These are phyloP conservation scores for Thecocarcelia acutangulata DNA, from an alignment of 2,888 invertebrate species.

Conservation along the genomic window DNA sequence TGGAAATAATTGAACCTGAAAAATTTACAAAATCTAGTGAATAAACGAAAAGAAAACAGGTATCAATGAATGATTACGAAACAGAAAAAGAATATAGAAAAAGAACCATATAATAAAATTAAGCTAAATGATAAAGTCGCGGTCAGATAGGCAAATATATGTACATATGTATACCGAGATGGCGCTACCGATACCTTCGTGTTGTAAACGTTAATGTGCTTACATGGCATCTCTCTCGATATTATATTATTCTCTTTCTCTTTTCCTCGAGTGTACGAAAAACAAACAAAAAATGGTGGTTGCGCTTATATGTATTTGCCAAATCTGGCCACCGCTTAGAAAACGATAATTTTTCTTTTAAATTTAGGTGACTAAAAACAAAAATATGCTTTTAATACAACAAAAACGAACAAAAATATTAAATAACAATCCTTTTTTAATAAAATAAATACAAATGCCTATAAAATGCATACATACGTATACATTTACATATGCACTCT, in stretches of 20 bases:
- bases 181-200: too few relatives aligned
- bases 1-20: constrained; percentile 88
- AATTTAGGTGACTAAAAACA: constrained; percentile 19
- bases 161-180: too few relatives aligned
- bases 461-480: not conserved
- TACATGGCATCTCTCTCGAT: too few relatives aligned
- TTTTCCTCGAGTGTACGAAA: too few relatives aligned
- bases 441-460: not conserved
- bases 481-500: constrained; percentile 43
- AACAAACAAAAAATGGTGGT: too few relatives aligned
- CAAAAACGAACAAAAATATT: constrained; percentile 43
- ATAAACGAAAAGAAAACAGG: constrained; percentile 43
- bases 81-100: too few relatives aligned
- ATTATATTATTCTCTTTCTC: too few relatives aligned
- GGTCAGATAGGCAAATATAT: too few relatives aligned
- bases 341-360: constrained; percentile 3
- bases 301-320: too few relatives aligned
- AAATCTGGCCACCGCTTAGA: not conserved
- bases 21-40: constrained; percentile 78
- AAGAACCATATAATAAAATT: too few relatives aligned
- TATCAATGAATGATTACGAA: not conserved
- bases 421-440: constrained; percentile 33
- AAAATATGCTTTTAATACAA: constrained; percentile 61
- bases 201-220: too few relatives aligned
- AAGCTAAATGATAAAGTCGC: too few relatives aligned